phyloP scores from a whole-genome alignment of 2,113 vertebrate species.

The Mohoua ochrocephala region DNA sequence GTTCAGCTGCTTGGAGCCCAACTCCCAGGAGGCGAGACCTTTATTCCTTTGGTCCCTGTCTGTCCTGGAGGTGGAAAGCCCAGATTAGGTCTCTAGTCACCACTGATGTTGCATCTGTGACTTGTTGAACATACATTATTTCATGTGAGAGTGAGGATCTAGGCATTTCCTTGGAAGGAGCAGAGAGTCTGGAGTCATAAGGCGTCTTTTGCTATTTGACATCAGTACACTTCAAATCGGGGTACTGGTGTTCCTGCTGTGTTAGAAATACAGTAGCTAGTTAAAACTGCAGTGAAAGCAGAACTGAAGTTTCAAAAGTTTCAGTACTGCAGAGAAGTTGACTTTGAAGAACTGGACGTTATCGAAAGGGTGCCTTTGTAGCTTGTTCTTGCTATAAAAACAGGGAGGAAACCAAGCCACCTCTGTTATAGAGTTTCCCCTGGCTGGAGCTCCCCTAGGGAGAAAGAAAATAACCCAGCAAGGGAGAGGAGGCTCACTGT shows the following conservation, averaged over 20 bases:
- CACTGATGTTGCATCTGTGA: background rate
- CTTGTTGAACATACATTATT: background rate
- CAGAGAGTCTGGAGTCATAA: background rate
- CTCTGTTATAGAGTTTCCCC: conserved; percentile 4
- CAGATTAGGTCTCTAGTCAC: background rate
- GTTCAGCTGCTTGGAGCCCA: background rate
- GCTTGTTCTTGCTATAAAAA: conserved; percentile 8
- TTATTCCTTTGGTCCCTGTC: background rate
- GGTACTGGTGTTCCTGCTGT: background rate
- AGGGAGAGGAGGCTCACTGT: background rate
- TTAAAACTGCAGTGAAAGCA: background rate
- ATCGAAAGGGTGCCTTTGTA: background rate
- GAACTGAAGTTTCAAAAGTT: background rate
- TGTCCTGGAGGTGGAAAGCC: background rate
- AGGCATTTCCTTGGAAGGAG: background rate
- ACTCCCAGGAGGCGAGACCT: background rate
- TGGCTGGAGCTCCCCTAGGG: conserved; percentile 6
- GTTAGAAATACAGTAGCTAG: background rate
- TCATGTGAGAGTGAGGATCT: background rate
- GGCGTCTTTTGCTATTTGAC: background rate
- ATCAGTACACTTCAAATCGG: background rate
- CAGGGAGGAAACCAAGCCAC: conserved; percentile 22
- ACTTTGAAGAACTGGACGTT: background rate
- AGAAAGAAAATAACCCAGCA: conserved; percentile 22
- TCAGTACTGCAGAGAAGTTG: background rate